Conservation (phyloP, 1,140 invertebrate species). For the Zaprionus africanus region DNA sequence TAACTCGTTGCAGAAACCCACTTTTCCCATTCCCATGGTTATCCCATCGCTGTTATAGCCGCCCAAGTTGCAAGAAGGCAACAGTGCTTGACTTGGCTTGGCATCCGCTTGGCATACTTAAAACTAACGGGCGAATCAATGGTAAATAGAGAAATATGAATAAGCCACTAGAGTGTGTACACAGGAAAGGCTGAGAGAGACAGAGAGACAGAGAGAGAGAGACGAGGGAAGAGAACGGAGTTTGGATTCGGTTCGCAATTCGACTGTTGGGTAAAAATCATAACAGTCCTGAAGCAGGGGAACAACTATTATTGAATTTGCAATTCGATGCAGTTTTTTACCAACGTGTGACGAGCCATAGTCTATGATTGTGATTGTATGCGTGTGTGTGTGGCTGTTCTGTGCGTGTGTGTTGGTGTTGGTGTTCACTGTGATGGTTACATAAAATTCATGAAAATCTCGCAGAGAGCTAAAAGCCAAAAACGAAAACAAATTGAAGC, state of each 20-base stretch:
- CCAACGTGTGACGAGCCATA: constrained; percentile 15
- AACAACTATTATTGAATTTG: constrained; percentile 74
- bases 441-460: constrained; percentile 79
- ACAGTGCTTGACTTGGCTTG: constrained; percentile 67
- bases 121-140: constrained; percentile 78
- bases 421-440: constrained; percentile 49
- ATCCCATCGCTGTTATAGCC: too few species aligned
- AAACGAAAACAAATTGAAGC: constrained; percentile 71
- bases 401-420: constrained; percentile 8
- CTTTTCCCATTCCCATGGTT: constrained; percentile 4
- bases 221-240: background rate
- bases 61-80: background rate
- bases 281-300: constrained; percentile 26
- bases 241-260: constrained; percentile 15
- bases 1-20: constrained; percentile 2
- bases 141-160: constrained; percentile 66
- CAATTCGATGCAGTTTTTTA: constrained; percentile 55
- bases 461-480: constrained; percentile 33
- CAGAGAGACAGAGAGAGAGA: background rate
- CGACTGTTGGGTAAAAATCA: constrained; percentile 34
- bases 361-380: background rate
- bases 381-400: constrained; percentile 16
- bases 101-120: constrained; percentile 74
- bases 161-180: constrained; percentile 34
- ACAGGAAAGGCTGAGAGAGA: background rate